Base-by-base conservation (phyloP, 35 echinoderm and acorn worm genomes). In the Ophioderma brevispina region DNA sequence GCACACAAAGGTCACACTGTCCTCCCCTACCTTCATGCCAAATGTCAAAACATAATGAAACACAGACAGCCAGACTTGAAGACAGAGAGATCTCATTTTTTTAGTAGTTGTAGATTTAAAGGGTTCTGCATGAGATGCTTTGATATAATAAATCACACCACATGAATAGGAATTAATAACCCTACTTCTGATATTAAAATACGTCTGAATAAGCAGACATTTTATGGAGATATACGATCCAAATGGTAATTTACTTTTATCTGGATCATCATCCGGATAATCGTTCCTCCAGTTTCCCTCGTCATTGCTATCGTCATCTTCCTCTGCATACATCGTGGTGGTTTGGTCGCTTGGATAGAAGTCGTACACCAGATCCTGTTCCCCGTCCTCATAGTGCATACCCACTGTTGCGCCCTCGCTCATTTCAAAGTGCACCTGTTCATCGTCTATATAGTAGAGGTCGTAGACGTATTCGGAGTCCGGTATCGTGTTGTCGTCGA, bases 271-370 rank as follows among this genome's bases (percentile, higher is more conserved):
- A 88, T 97, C 95, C 10, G 95, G 95, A 42, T 97, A 97, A 78
- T 97, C 95, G 49, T 97, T 97, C 75, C 95, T 94, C 95, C 95
- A 97, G 33, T 97, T 97, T 10, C 70, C 76, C 37, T 97, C 95
- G 80, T 97, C 95, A 40, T 97, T 97, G 56, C 92, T 92, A 63
- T 95, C 93, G 40, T 94, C 92, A 37, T 97, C 95, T 49, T 97
- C 95, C 13, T 94, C 92, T 28, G 31, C 81, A 25, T 82, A 63
- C 21, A 41, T 34, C 36, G 40, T 64, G 14, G 82, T 82, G 14
- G 87, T 78, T 31, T 92, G 75, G 32, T 85, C 46, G 4, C 35
- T 25, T 15, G 50, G 76, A 30, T 88, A 92, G 77, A 88, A 89
- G 63, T 94, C 92, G 55, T 91, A 87, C 14, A 94, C 80, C 37